A percentile compares a stretch with the other conserved stretches of the same genome.
These are phyloP conservation scores for Eristalinus aeneus DNA, from an alignment of 2,888 invertebrate genomes.

Conservation along the genomic window DNA sequence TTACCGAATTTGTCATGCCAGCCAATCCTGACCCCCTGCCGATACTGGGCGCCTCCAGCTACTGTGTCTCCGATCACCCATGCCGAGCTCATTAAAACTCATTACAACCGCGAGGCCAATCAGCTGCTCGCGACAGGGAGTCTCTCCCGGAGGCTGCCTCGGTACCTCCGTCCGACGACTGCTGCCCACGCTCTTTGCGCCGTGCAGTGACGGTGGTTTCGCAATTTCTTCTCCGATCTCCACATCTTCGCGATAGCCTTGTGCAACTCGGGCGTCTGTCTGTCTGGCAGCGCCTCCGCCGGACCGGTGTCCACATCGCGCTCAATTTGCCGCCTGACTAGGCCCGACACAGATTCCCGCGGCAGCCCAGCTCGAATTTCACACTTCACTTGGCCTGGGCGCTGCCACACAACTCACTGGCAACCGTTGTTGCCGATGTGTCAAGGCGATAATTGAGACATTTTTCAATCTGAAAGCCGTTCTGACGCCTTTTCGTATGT, in stretches of 20 bases:
- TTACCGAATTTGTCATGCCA: not conserved
- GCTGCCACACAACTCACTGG: constrained; percentile 31
- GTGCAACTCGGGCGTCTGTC: constrained; percentile 35
- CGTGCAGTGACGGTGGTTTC: not conserved
- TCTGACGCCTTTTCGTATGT: not conserved
- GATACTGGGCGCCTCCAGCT: not conserved
- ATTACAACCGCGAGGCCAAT: constrained; percentile 38
- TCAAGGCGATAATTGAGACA: constrained; percentile 51
- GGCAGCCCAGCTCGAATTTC: constrained; percentile 35
- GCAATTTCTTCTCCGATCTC: not conserved
- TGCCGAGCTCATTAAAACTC: constrained; percentile 32
- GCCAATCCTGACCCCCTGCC: not conserved
- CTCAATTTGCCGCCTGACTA: constrained; percentile 47
- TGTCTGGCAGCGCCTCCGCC: constrained; percentile 38
- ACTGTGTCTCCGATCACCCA: not conserved
- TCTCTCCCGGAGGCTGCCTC: constrained; percentile 15
- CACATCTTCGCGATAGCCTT: constrained; percentile 41
- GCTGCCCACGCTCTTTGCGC: constrained; percentile 41
- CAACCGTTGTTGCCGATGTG: constrained; percentile 6
- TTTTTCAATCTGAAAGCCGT: not conserved
- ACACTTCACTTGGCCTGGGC: constrained; percentile 17
- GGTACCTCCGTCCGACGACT: constrained; percentile 15
- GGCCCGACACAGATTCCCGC: not conserved
- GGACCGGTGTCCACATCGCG: not conserved
- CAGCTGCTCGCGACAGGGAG: constrained; percentile 25